phyloP scores from a whole-genome alignment of 2,113 vertebrate species.

The Chrysochloris asiatica region DNA sequence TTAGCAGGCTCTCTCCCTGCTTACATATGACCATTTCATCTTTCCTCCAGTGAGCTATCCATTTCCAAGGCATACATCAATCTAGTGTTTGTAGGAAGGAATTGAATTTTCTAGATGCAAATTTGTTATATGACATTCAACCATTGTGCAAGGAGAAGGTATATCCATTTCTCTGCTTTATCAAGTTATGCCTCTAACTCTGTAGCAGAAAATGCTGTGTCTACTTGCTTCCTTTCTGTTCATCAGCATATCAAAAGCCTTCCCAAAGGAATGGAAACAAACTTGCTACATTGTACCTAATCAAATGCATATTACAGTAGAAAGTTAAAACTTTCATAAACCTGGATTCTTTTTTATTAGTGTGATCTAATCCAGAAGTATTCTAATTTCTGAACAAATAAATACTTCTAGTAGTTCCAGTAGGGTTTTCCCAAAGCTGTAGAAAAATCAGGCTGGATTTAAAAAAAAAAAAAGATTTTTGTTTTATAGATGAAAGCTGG shows the following conservation, averaged over 20 bases:
- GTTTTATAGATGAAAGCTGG: background rate
- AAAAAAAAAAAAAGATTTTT: too few species aligned
- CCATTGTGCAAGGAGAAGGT: background rate
- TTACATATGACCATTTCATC: background rate
- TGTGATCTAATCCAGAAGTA: background rate
- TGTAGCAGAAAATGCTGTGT: background rate
- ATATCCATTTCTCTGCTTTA: background rate
- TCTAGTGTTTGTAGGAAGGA: background rate
- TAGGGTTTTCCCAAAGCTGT: background rate
- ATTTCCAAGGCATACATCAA: background rate
- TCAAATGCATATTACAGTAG: background rate
- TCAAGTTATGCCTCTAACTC: background rate
- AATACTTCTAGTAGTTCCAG: background rate
- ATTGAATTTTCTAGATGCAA: background rate
- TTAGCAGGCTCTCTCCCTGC: background rate
- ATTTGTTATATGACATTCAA: background rate
- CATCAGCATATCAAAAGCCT: background rate
- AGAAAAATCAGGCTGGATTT: conserved; percentile 13
- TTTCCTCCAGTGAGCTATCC: background rate
- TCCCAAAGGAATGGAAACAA: background rate
- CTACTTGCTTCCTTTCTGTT: background rate
- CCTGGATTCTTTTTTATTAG: background rate
- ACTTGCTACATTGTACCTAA: background rate
- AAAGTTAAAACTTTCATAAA: conserved; percentile 2
- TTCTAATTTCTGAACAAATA: conserved; percentile 10